Conservation (phyloP, 2,888 invertebrate genomes). For the Mellilla xanthometata region DNA sequence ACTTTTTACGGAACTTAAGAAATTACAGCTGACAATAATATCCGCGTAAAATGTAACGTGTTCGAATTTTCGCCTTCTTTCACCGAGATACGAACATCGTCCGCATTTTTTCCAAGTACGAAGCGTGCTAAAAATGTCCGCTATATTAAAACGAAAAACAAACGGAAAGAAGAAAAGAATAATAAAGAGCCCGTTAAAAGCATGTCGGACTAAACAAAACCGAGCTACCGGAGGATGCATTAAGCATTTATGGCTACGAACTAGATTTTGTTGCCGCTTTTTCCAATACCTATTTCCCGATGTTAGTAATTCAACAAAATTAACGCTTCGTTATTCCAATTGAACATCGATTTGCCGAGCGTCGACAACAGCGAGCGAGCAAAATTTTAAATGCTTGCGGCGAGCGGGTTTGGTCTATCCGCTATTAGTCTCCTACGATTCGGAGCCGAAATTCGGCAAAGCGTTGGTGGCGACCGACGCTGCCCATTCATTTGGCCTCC, state of each 20-base stretch:
- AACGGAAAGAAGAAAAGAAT: neutral
- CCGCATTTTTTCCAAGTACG: neutral
- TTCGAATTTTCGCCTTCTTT: neutral
- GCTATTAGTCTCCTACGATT: conserved; percentile 51
- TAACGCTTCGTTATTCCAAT: conserved; percentile 34
- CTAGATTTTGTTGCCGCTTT: conserved; percentile 6
- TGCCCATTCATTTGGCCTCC: conserved; percentile 73
- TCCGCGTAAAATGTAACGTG: neutral
- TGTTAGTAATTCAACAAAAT: conserved; percentile 21
- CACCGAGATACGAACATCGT: neutral
- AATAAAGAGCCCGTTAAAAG: neutral
- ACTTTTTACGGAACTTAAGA: neutral
- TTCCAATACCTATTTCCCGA: conserved; percentile 3
- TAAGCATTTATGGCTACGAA: neutral
- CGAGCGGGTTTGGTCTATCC: conserved; percentile 43
- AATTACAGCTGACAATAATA: conserved; percentile 1
- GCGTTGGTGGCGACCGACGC: conserved; percentile 44
- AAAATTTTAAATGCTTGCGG: conserved; percentile 62
- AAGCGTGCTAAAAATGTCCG: neutral
- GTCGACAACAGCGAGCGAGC: conserved; percentile 41
- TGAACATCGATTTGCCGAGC: conserved; percentile 43
- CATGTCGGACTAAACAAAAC: neutral
- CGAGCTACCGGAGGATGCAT: neutral
- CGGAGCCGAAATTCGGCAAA: conserved; percentile 41
- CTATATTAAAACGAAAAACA: neutral